Percentiles rank a stretch among this genome's conserved stretches.
These are phyloP conservation scores for Clepsis dumicolana DNA, from an alignment of 2,888 invertebrate genomes.

Conservation along the genomic window DNA sequence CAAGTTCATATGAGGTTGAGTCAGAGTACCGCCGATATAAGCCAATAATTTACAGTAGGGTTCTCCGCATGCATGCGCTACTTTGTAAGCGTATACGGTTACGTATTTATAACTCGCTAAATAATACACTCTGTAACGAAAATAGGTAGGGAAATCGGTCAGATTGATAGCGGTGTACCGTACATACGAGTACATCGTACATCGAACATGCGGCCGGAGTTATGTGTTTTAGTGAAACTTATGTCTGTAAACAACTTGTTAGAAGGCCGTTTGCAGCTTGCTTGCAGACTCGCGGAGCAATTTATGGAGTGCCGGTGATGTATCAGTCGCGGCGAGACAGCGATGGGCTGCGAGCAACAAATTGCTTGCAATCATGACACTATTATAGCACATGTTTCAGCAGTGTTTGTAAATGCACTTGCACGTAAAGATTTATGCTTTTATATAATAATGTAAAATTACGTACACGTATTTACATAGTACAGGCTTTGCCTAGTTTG, in stretches of 20 bases:
- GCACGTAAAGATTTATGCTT: constrained; percentile 2
- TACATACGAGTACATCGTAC: constrained; percentile 19
- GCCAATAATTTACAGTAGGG: constrained; percentile 55
- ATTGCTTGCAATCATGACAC: constrained; percentile 50
- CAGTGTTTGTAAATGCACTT: constrained; percentile 14
- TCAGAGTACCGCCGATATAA: too few relatives aligned
- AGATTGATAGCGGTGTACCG: constrained; percentile 33
- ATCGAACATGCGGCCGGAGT: constrained; percentile 20
- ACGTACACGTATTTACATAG: too few relatives aligned
- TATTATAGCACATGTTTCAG: constrained; percentile 14
- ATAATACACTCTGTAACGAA: constrained; percentile 29
- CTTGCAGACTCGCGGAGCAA: constrained; percentile 17
- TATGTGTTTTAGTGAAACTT: constrained; percentile 20
- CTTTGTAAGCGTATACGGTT: constrained; percentile 44
- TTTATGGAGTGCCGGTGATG: constrained; percentile 42
- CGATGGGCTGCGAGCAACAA: constrained; percentile 65
- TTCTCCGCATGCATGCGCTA: constrained; percentile 50
- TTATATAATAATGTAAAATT: not conserved
- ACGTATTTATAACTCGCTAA: constrained; percentile 16
- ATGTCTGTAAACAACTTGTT: constrained; percentile 28
- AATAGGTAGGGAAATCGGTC: constrained; percentile 30
- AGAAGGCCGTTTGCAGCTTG: constrained; percentile 15
- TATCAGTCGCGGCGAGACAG: constrained; percentile 45
- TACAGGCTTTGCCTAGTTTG: too few relatives aligned
- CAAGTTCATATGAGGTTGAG: too few relatives aligned